Evolutionary conservation across 2,797 vertebrate genomes (phyloP).

Genomic region (Tokudaia muenninki): DNA sequence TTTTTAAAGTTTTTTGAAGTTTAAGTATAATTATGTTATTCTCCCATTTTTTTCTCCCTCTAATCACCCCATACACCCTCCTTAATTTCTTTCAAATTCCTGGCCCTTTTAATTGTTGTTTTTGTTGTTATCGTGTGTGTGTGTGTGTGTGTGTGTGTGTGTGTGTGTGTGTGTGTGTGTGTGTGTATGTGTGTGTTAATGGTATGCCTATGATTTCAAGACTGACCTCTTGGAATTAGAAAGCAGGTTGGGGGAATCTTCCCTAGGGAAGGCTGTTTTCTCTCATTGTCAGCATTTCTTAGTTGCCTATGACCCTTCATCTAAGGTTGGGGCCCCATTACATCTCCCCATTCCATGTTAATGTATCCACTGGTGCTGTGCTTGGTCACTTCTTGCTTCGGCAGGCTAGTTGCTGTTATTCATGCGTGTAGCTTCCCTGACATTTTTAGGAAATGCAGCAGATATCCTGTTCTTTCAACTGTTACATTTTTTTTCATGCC

Average conservation of each 20-base stretch:
- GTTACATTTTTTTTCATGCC: neutral
- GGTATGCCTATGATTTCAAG: neutral
- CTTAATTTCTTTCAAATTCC: neutral
- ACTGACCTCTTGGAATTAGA: neutral
- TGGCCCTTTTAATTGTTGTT: neutral
- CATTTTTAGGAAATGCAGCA: neutral
- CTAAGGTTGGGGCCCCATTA: neutral
- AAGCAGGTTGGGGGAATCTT: neutral
- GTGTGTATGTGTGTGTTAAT: neutral
- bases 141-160: neutral
- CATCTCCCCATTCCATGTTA: neutral
- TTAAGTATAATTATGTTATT: neutral
- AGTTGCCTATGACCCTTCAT: neutral
- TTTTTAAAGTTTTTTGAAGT: neutral
- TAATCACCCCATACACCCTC: neutral
- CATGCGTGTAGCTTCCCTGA: neutral
- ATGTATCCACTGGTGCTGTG: neutral
- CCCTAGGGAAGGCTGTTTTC: neutral
- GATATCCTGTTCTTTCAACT: neutral
- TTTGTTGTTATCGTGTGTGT: neutral
- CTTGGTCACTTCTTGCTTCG: neutral
- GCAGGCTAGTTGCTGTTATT: neutral
- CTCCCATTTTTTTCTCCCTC: neutral
- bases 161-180: neutral
- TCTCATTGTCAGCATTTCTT: neutral